These are phyloP conservation scores for Bambusicola thoracicus DNA, from an alignment of 2,113 vertebrate genomes.

Conservation along the genomic window DNA sequence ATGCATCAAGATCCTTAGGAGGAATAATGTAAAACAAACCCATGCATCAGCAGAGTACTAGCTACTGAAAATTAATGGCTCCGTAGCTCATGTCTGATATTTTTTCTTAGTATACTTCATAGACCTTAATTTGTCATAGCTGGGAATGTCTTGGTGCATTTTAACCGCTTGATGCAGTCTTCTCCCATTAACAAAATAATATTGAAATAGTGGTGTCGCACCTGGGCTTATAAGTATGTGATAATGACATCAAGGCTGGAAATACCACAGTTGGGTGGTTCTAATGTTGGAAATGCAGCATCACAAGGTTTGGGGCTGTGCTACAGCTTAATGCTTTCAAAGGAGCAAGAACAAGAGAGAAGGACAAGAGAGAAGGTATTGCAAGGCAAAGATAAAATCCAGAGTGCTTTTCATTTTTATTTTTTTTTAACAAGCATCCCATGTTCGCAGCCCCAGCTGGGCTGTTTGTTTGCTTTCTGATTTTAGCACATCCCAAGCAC, in stretches of 20 bases:
- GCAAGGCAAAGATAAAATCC: neutral
- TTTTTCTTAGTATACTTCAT: neutral
- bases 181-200: neutral
- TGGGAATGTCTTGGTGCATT: neutral
- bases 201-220: neutral
- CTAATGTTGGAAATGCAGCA: neutral
- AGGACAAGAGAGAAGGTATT: neutral
- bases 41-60: neutral
- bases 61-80: neutral
- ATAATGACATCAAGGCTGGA: neutral
- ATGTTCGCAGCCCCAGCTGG: accelerated
- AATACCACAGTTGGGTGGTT: neutral
- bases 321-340: neutral
- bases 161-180: neutral
- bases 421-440: accelerated
- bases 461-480: neutral
- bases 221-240: neutral
- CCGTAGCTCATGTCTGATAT: neutral
- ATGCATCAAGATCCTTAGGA: neutral
- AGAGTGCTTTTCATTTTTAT: neutral
- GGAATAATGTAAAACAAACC: neutral
- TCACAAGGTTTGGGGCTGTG: neutral
- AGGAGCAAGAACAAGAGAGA: neutral
- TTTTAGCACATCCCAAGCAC: constrained; percentile 16
- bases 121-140: neutral